Evolutionary conservation across 2,888 invertebrate genomes (phyloP).

Genomic region (Anthophora plumipes): DNA sequence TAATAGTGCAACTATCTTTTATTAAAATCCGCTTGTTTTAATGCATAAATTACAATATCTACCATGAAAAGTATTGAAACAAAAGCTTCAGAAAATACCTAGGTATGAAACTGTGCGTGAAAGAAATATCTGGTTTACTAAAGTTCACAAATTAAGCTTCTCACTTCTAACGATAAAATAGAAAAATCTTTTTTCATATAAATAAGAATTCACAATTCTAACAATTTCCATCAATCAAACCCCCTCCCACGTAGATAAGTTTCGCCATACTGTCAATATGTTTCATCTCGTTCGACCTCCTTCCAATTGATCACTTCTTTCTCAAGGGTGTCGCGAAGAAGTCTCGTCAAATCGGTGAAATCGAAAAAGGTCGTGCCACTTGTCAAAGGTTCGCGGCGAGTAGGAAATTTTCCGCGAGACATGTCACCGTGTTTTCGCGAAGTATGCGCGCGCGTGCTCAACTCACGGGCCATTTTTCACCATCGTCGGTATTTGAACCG

Average conservation of each 20-base stretch:
- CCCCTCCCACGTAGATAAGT: neutral
- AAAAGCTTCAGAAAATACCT: too few species aligned
- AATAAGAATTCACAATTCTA: neutral
- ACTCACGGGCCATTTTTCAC: constrained; percentile 57
- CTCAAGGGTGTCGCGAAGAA: neutral
- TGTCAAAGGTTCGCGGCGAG: constrained; percentile 18
- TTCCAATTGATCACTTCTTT: neutral
- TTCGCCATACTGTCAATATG: neutral
- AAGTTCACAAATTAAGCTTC: too few species aligned
- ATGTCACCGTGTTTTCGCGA: neutral
- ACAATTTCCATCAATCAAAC: neutral
- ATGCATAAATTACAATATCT: too few species aligned
- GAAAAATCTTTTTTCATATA: too few species aligned
- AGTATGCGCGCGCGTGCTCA: neutral
- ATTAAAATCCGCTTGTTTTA: too few species aligned
- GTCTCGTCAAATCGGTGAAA: constrained; percentile 7
- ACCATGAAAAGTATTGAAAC: too few species aligned
- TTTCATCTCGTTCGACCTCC: neutral
- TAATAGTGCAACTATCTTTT: too few species aligned
- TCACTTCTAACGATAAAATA: too few species aligned
- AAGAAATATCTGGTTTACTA: too few species aligned
- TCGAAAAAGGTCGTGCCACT: constrained; percentile 3
- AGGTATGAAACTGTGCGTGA: too few species aligned
- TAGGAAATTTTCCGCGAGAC: constrained; percentile 34
- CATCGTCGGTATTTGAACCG: constrained; percentile 55